Percentiles rank a stretch among this genome's conserved stretches.
Conservation (phyloP, 2,113 vertebrate species). For the Benitochromis conjunctus region DNA sequence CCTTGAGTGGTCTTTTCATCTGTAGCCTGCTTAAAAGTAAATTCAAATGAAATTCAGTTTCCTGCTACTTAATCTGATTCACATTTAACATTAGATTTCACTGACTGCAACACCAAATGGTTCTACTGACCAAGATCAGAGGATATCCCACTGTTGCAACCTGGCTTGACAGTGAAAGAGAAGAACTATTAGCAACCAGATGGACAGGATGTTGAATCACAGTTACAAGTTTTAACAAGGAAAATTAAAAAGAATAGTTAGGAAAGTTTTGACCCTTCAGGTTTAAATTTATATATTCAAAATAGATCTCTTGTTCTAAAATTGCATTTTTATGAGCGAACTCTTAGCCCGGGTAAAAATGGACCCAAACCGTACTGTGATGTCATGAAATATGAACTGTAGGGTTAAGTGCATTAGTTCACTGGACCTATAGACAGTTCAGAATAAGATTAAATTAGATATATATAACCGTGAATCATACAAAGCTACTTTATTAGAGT, state of each 20-base stretch:
- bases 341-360: neutral
- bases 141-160: neutral
- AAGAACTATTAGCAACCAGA: neutral
- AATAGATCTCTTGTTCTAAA: neutral
- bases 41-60: neutral
- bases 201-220: neutral
- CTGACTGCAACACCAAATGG: neutral
- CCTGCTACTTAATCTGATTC: neutral
- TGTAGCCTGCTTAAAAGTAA: neutral
- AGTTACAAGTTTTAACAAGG: neutral
- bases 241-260: neutral
- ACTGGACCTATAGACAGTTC: neutral
- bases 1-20: neutral
- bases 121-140: neutral
- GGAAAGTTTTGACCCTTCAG: neutral
- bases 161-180: neutral
- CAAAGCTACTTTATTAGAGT: neutral
- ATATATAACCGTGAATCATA: neutral
- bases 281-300: neutral
- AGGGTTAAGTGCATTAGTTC: neutral
- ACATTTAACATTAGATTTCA: neutral
- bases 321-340: neutral
- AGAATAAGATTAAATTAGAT: rapidly evolving
- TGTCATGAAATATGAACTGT: neutral
- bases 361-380: neutral